Evolutionary conservation across 2,797 vertebrate species (phyloP).

Genomic region (Mionectes olivaceus): DNA sequence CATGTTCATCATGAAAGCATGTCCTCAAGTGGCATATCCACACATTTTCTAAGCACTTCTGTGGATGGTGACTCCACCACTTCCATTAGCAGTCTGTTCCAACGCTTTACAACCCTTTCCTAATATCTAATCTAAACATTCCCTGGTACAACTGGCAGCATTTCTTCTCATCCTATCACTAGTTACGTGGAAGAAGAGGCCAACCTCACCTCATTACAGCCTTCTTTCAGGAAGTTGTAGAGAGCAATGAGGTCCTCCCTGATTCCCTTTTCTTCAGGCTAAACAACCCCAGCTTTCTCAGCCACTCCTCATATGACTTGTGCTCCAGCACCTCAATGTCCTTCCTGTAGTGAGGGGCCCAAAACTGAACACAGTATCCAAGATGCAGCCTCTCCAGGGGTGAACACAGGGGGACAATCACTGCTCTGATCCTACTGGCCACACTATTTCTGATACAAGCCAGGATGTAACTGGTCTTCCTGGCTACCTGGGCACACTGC

Average conservation of each 20-base stretch:
- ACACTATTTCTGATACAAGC: background rate
- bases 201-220: accelerated
- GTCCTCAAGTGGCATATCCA: background rate
- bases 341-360: background rate
- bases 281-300: background rate
- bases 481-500: background rate
- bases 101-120: background rate
- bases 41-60: background rate
- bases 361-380: background rate
- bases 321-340: background rate
- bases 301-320: background rate
- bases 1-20: background rate
- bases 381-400: background rate
- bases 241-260: too few species aligned
- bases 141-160: accelerated
- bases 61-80: background rate
- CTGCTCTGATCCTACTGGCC: background rate
- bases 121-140: background rate
- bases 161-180: background rate
- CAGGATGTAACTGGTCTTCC: background rate
- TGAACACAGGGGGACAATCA: too few species aligned
- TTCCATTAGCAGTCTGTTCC: background rate
- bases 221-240: background rate
- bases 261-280: background rate
- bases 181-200: background rate